Percentiles rank a stretch among this genome's conserved stretches.
These are phyloP conservation scores for Psix sp. DNA, from an alignment of 1,140 invertebrate species.

Conservation along the genomic window DNA sequence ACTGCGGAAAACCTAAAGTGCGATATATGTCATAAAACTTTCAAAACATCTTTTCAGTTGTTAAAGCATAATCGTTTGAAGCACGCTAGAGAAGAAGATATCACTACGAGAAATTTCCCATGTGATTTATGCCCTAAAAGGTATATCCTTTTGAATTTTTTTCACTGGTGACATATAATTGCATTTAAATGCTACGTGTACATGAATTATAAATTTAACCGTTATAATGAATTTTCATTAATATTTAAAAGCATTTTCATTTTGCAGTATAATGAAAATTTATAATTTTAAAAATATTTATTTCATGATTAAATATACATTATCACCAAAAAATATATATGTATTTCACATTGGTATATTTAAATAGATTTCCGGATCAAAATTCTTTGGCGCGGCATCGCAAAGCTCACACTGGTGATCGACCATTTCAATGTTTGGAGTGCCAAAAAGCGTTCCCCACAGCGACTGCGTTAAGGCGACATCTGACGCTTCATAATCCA, in stretches of 20 bases:
- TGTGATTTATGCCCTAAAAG: constrained; percentile 75
- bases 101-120: constrained; percentile 75
- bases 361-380: constrained; percentile 72
- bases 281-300: no score
- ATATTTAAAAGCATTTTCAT: no score
- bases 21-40: constrained; percentile 72
- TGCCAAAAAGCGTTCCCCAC: constrained; percentile 74
- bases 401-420: constrained; percentile 70
- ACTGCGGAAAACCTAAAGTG: constrained; percentile 73
- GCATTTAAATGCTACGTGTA: no score
- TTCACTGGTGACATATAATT: no score
- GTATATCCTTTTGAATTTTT: constrained; percentile 32
- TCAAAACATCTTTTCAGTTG: constrained; percentile 74
- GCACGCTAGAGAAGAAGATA: constrained; percentile 75
- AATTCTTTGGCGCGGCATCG: constrained; percentile 73
- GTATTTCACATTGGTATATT: neutral
- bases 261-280: no score
- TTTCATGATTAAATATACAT: no score
- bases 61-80: constrained; percentile 74
- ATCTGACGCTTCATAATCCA: constrained; percentile 72
- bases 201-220: neutral
- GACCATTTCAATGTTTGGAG: constrained; percentile 74
- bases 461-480: constrained; percentile 69
- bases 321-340: constrained; percentile 2
- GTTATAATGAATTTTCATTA: no score